A percentile compares a stretch with the other conserved stretches of the same genome.
Evolutionary conservation across 2,888 invertebrate genomes (phyloP).

Genomic region (Ormyrus pomaceus): DNA sequence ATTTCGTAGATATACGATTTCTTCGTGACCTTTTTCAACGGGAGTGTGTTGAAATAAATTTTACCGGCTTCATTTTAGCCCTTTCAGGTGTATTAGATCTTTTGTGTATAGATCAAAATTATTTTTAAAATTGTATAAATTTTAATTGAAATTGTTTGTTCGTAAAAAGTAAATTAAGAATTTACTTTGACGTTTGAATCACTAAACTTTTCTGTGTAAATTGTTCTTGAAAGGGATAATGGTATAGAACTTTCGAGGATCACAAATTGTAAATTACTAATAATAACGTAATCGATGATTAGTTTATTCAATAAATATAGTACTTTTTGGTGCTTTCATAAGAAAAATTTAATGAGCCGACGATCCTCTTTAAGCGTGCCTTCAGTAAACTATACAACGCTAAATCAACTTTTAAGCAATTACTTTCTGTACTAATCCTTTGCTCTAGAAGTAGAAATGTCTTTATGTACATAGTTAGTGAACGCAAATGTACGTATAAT

Average conservation of each 20-base stretch:
- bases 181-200: background rate
- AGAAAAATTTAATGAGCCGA: background rate
- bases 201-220: background rate
- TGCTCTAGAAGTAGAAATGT: slow-evolving; percentile 27
- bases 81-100: slow-evolving; percentile 7
- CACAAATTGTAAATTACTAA: slow-evolving; percentile 1
- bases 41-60: background rate
- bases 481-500: slow-evolving; percentile 32
- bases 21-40: slow-evolving; percentile 26
- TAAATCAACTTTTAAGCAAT: slow-evolving; percentile 23
- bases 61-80: slow-evolving; percentile 9
- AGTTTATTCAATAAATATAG: slow-evolving; percentile 1
- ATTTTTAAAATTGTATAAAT: background rate
- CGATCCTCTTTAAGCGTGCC: slow-evolving; percentile 40
- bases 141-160: slow-evolving; percentile 8
- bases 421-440: slow-evolving; percentile 41
- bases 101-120: background rate
- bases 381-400: slow-evolving; percentile 18
- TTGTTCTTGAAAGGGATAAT: slow-evolving; percentile 37
- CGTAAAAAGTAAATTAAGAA: background rate
- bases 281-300: background rate
- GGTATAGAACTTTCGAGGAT: slow-evolving; percentile 30
- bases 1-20: slow-evolving; percentile 17
- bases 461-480: slow-evolving; percentile 47
- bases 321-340: slow-evolving; percentile 11